Evolutionary conservation across 2,113 vertebrate genomes (phyloP).

Genomic region (Hypocryptadius cinnamomeus): DNA sequence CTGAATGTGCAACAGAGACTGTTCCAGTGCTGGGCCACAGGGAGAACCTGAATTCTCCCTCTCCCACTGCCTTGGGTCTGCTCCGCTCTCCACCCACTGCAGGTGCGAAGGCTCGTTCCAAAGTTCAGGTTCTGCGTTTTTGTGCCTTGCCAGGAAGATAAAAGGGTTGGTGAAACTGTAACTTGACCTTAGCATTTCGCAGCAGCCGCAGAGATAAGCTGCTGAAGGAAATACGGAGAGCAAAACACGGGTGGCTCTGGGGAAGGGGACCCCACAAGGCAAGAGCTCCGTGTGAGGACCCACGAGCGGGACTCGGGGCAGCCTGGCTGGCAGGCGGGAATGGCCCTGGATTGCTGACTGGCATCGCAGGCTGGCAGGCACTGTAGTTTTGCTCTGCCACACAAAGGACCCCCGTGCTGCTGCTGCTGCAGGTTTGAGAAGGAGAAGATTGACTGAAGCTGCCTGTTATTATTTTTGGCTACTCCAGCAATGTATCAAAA

Average conservation of each 20-base stretch:
- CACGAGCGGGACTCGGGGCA: fast-evolving
- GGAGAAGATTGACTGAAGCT: not conserved
- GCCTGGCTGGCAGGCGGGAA: fast-evolving
- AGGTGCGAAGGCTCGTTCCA: not conserved
- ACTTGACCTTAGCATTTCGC: not conserved
- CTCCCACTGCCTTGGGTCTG: not conserved
- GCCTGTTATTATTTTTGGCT: conserved; percentile 39
- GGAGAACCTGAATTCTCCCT: not conserved
- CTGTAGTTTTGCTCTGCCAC: not conserved
- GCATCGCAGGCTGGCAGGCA: not conserved
- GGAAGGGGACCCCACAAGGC: not conserved
- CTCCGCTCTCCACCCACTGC: not conserved
- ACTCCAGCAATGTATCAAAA: conserved; percentile 56
- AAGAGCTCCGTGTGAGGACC: not conserved
- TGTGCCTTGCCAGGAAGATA: not conserved
- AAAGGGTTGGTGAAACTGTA: conserved; percentile 45
- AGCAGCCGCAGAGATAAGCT: not conserved
- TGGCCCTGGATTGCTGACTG: not conserved
- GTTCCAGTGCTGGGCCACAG: not conserved
- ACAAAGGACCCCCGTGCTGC: conserved; percentile 13
- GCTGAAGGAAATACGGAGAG: not conserved
- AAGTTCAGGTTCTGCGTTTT: conserved; percentile 8
- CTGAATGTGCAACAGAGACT: not conserved
- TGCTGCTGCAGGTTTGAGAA: not conserved
- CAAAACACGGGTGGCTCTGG: not conserved